phyloP scores from a whole-genome alignment of 2,797 vertebrate genomes.

The Cheirogaleus major region DNA sequence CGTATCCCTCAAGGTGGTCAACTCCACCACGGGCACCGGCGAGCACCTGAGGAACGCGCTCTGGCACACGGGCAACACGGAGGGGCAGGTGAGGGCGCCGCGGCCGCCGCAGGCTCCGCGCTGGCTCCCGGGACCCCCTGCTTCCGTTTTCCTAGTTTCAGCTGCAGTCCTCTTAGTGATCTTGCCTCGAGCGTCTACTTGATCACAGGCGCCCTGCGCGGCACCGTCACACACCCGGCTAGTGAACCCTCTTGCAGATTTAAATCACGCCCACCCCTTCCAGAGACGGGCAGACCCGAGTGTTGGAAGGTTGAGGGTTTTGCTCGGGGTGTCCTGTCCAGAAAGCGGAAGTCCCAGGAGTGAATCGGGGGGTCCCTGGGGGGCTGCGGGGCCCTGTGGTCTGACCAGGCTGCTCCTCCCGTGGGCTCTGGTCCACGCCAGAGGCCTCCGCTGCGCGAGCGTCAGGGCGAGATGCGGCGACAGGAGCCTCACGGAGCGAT shows the following conservation, averaged over 20 bases:
- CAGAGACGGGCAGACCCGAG: not conserved
- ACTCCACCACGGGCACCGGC: conserved; percentile 96
- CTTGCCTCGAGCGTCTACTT: fast-evolving
- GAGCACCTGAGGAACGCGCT: conserved; percentile 97
- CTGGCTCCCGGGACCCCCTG: fast-evolving
- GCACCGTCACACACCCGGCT: fast-evolving
- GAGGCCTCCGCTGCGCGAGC: no score
- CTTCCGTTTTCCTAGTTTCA: no score
- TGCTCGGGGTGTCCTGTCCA: fast-evolving
- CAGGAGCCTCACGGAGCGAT: fast-evolving
- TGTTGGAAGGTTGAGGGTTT: fast-evolving
- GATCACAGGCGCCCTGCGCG: fast-evolving
- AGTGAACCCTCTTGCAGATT: fast-evolving
- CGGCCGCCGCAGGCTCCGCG: fast-evolving
- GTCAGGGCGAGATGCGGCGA: no score
- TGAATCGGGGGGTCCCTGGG: fast-evolving
- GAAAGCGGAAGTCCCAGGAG: no score
- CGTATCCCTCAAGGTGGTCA: conserved; percentile 98
- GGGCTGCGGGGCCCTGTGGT: not conserved
- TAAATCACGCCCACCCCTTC: fast-evolving
- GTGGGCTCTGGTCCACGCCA: fast-evolving
- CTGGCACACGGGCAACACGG: conserved; percentile 98
- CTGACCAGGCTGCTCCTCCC: fast-evolving
- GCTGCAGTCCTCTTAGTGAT: fast-evolving
- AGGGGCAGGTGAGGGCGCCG: conserved; percentile 91